Evolutionary conservation across 1,140 invertebrate species (phyloP).

Genomic region (Microplitis mediator): DNA sequence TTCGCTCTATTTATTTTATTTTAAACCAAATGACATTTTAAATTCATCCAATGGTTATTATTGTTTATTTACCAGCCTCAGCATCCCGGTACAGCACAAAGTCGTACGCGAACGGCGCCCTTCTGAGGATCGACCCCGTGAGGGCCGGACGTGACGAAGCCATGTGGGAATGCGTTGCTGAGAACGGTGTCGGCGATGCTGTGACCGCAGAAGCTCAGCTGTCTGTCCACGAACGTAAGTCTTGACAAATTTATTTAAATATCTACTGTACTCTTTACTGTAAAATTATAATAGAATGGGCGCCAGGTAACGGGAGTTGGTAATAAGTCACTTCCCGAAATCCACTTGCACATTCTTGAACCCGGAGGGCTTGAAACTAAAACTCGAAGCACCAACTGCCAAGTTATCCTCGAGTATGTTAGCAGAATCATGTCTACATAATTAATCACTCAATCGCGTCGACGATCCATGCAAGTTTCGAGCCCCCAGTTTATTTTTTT

Average conservation of each 20-base stretch:
- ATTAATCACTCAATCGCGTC: not conserved
- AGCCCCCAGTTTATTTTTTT: slow-evolving; percentile 6
- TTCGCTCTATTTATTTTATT: not conserved
- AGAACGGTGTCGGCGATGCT: slow-evolving; percentile 94
- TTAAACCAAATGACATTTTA: not conserved
- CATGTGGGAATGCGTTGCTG: slow-evolving; percentile 93
- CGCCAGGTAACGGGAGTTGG: too few species aligned
- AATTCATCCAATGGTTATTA: not conserved
- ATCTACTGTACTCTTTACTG: too few species aligned
- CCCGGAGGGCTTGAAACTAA: too few species aligned
- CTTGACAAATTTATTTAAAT: not conserved
- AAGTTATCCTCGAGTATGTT: not conserved
- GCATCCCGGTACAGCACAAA: slow-evolving; percentile 77
- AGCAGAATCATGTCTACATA: not conserved
- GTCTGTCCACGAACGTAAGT: slow-evolving; percentile 86
- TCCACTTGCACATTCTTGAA: too few species aligned
- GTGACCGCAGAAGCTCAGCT: slow-evolving; percentile 87
- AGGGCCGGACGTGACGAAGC: slow-evolving; percentile 82
- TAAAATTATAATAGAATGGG: too few species aligned
- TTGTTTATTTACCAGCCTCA: slow-evolving; percentile 59
- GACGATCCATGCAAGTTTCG: slow-evolving; percentile 11
- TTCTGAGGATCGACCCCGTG: slow-evolving; percentile 92
- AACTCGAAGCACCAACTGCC: too few species aligned
- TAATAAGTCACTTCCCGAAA: too few species aligned
- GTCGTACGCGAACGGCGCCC: slow-evolving; percentile 73